Evolutionary conservation across 2,888 invertebrate genomes (phyloP), one percentile per base, ranked within the genome.

Genomic region (Microdon myrmicae): DNA sequence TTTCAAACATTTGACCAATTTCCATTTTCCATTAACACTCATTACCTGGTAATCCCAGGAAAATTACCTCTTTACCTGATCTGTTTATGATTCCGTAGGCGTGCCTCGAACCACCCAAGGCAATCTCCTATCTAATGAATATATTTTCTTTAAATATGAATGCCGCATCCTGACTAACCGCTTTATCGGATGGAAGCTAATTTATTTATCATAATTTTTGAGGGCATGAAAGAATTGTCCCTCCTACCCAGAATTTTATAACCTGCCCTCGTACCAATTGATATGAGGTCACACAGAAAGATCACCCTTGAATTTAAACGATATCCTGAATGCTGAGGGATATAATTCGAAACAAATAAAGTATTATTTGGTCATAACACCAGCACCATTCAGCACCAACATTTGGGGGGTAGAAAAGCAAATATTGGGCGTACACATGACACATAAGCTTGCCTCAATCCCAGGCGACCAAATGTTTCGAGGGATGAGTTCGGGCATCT

Each of bases 321-420:
- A 20, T 6, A 10, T 7, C 16, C 26, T 17, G 10, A 6, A 8
- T 32, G 32, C 14, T 20, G 32, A 31, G 45, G 64, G n/a, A n/a
- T n/a, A 64, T 64, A 64, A 64, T 64, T 58, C 51, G 45, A 64
- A 64, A 64, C 64, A 58, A 64, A 64, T 64, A 58, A 53, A 58
- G 61, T 64, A 64, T 64, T 51, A 64, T 64, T 64, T 49, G 58
- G 26, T 25, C 29, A 25, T 32, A 37, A 32, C 47, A 34, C 29
- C 48, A 10, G 22, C 31, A 23, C 34, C 35, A 29, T 17, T 28
- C 22, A 31, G 28, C 34, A 48, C 14, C 35, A 31, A 22, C 28
- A 38, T n/a, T n/a, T n/a, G n/a, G n/a, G n/a, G n/a, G n/a, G n/a
- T n/a, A n/a, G n/a, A n/a, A n/a, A n/a, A n/a, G n/a, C n/a, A n/a